Conservation (phyloP, 2,888 invertebrate species). For the Cheilosia urbana region DNA sequence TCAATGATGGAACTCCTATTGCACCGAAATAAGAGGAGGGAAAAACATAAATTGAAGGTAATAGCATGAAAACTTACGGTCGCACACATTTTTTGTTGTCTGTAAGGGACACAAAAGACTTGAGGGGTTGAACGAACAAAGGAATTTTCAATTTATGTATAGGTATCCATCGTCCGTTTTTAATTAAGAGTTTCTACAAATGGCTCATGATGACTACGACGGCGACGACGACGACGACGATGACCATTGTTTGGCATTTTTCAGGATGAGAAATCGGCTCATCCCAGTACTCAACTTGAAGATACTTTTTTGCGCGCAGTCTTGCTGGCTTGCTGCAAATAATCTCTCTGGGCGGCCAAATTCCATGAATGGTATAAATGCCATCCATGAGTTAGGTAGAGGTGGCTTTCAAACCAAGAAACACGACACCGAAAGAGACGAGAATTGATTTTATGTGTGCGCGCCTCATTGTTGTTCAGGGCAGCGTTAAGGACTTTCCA, state of each 20-base stretch:
- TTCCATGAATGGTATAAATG: slow-evolving; percentile 24
- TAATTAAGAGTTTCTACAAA: slow-evolving; percentile 73
- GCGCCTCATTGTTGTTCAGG: slow-evolving; percentile 60
- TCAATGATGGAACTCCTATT: slow-evolving; percentile 25
- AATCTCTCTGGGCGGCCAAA: slow-evolving; percentile 24
- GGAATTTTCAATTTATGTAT: slow-evolving; percentile 74
- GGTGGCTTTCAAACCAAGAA: slow-evolving; percentile 42
- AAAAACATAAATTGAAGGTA: slow-evolving; percentile 47
- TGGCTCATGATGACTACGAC: slow-evolving; percentile 66
- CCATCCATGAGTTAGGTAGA: slow-evolving; percentile 16
- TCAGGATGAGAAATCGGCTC: slow-evolving; percentile 51
- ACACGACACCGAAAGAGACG: slow-evolving; percentile 33
- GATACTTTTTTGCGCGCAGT: slow-evolving; percentile 21
- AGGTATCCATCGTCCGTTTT: slow-evolving; percentile 72
- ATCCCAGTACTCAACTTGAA: slow-evolving; percentile 28
- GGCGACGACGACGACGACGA: slow-evolving; percentile 42
- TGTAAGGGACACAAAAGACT: slow-evolving; percentile 53
- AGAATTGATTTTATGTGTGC: slow-evolving; percentile 59
- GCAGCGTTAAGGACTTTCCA: slow-evolving; percentile 50
- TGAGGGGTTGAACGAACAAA: slow-evolving; percentile 62
- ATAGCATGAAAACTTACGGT: slow-evolving; percentile 65
- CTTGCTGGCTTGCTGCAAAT: neutral
- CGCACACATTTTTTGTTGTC: slow-evolving; percentile 22
- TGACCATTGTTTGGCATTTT: slow-evolving; percentile 70
- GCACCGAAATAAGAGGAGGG: slow-evolving; percentile 40